A percentile compares a stretch with the other conserved stretches of the same genome.
Conservation (phyloP, 2,888 invertebrate species). For the Cerceris ruficornis region DNA sequence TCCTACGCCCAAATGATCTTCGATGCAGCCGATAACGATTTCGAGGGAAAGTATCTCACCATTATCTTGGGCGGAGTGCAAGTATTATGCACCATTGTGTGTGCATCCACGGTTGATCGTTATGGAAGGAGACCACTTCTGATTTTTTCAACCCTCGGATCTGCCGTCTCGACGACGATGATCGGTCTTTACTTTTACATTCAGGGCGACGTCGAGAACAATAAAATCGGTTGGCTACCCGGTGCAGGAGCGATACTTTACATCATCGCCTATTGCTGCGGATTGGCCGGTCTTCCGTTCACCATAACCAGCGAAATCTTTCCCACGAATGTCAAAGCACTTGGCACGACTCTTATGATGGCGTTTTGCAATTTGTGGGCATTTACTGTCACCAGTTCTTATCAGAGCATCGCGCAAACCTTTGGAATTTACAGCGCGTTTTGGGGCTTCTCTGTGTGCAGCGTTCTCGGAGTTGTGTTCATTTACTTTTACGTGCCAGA, state of each 20-base stretch:
- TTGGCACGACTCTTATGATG: conserved; percentile 49
- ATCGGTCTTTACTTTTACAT: conserved; percentile 60
- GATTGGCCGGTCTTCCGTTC: conserved; percentile 60
- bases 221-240: conserved; percentile 57
- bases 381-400: conserved; percentile 47
- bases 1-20: conserved; percentile 63
- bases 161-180: conserved; percentile 40
- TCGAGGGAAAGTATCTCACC: conserved; percentile 61
- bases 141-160: conserved; percentile 51
- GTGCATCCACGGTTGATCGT: conserved; percentile 52
- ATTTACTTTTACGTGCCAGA: conserved; percentile 58
- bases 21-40: conserved; percentile 36
- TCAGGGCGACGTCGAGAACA: conserved; percentile 21
- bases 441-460: conserved; percentile 53
- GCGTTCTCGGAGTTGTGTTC: conserved; percentile 38
- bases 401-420: conserved; percentile 38
- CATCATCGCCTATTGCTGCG: conserved; percentile 55
- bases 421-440: conserved; percentile 52
- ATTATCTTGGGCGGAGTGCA: conserved; percentile 65
- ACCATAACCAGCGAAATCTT: conserved; percentile 64
- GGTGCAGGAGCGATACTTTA: conserved; percentile 51
- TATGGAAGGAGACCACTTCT: conserved; percentile 56
- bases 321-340: conserved; percentile 63
- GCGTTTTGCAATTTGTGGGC: conserved; percentile 31
- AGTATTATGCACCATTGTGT: conserved; percentile 38